phyloP scores from a whole-genome alignment of 1,140 invertebrate species.

The Prorops nasuta region DNA sequence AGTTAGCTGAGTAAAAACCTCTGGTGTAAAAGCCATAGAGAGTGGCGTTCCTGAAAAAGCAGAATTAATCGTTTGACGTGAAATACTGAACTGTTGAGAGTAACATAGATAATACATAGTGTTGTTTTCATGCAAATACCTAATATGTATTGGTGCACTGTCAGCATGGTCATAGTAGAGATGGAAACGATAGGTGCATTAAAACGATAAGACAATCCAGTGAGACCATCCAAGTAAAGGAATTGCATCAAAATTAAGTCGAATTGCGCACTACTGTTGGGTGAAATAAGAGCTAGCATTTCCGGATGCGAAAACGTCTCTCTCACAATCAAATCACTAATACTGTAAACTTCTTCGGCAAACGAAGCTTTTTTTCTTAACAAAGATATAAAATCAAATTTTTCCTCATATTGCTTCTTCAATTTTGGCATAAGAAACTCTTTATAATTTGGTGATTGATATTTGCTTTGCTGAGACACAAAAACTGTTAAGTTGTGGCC shows the following conservation, averaged over 20 bases:
- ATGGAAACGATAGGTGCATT: slow-evolving; percentile 37
- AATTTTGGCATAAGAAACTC: slow-evolving; percentile 35
- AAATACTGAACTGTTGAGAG: too few species aligned
- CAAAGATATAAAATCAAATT: too few species aligned
- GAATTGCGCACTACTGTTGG: slow-evolving; percentile 9
- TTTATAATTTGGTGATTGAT: too few species aligned
- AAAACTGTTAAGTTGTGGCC: slow-evolving; percentile 47
- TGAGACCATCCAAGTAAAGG: slow-evolving; percentile 6
- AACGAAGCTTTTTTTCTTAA: too few species aligned
- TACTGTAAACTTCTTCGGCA: background rate
- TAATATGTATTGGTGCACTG: slow-evolving; percentile 22
- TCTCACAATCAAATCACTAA: background rate
- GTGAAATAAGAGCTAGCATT: slow-evolving; percentile 13
- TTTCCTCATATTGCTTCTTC: too few species aligned
- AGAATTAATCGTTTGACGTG: background rate
- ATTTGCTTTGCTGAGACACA: slow-evolving; percentile 38
- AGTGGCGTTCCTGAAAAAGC: slow-evolving; percentile 40
- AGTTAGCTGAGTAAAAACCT: too few species aligned
- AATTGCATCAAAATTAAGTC: slow-evolving; percentile 12
- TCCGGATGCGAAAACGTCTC: slow-evolving; percentile 16
- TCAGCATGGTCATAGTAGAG: slow-evolving; percentile 18
- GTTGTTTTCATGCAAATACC: too few species aligned
- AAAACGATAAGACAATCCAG: slow-evolving; percentile 27
- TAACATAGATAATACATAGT: too few species aligned
- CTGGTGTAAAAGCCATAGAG: slow-evolving; percentile 53